Base-by-base conservation (phyloP, 2,888 invertebrate genomes). In the Pristionchus exspectatus region DNA sequence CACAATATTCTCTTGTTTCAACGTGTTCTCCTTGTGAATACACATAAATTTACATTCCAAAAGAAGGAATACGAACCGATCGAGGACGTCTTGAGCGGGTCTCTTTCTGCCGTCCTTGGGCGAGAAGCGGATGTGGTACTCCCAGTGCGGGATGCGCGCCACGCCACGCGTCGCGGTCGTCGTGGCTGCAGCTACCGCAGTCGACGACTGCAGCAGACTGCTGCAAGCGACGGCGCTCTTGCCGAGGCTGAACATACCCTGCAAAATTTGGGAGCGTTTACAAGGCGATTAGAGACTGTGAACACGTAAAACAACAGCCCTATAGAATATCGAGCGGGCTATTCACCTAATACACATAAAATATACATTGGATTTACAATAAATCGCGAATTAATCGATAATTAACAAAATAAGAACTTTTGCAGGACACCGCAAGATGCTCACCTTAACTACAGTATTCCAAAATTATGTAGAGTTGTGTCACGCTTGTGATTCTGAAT, bases 101-200 rank as follows among this genome's bases (percentile, higher is more conserved):
- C 94, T 91, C 90, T 95, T 95, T 18, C 95, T 91, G 66, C 95
- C 95, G 54, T 90, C 92, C 59, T 90, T 89, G n/a, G 93, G 94
- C 89, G 94, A 94, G 90, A 95, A 94, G 50, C 95, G 92, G 89
- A 95, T 95, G 91, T 95, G 95, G 87, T 93, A 92, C 89, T 95
- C 95, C 90, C 93, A 93, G 30, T 93, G 93, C 9, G 95, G 95
- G 91, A 95, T 95, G 77, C 93, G 92, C 54, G 93, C 93, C 87
- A 95, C 92, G 90, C 92, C 92, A 69, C 94, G 91, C 3, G 87
- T 81, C 24, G 90, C 74, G 27, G 38, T 86, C 63, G 66, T 66
- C 63, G 63, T 38, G 24, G 54, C 21, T 18, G 63, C 38, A 21
- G 59, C 30, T 30, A 33, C 33, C 18, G 85, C 44, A 24, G 86